Evolutionary conservation across 1,140 invertebrate species (phyloP), one percentile per base, ranked within the genome.

Genomic region (Sitodiplosis mosellana): DNA sequence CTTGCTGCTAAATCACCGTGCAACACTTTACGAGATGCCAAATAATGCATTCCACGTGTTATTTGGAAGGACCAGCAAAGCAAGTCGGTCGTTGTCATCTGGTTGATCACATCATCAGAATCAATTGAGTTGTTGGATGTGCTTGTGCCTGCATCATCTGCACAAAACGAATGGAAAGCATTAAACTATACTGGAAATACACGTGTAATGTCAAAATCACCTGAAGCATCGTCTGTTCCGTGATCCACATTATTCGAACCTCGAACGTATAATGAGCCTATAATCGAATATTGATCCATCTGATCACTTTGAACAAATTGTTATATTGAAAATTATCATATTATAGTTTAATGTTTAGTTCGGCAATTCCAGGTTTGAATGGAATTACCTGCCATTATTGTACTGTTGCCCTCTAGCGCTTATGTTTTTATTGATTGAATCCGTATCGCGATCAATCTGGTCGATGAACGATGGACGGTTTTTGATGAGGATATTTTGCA

Each of bases 1-100:
- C 95, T 76, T 1, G 94, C 91, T 0, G 93, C 93, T 46, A 98
- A 70, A 73, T 98, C 93, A n/a, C 93, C 81, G 61, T 98, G 94
- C 4, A 96, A 58, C 0, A 88, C 78, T 67, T 88, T 88, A 64
- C 82, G 74, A 21, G 75, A 78, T 12, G 87, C 81, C 2, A 97
- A 70, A 65, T 96, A 97, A 51, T 95, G 87, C 91, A 97, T 97
- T 42, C 92, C 94, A 21, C 86, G 69, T 0, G 92, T 86, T 2
- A 96, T 82, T 70, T 98, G 92, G 56, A 87, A 94, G 0, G 87
- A 78, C 79, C 87, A 98, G 21, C 81, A 83, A 14, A 96, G 69
- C 1, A 98, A 67, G 68, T 96, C 87, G 15, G 76, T 71, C 0
- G 83, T 87, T 7, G 72, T 80, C 8, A 87, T 75, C n/a, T n/a